Evolutionary conservation across 2,113 vertebrate species (phyloP).

Genomic region (Suncus etruscus): DNA sequence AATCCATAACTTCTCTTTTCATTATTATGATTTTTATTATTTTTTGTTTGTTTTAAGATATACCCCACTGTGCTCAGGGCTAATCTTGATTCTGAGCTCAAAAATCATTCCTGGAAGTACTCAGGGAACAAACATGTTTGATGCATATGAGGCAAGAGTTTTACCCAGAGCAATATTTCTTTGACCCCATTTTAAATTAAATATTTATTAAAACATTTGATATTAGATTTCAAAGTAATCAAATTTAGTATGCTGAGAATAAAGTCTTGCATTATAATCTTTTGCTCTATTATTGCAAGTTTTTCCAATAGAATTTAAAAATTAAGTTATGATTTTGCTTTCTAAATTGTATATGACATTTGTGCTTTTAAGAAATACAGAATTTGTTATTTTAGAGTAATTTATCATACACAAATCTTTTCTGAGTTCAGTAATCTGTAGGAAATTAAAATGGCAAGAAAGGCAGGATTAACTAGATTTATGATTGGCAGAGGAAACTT

Average conservation of each 20-base stretch:
- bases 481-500: not conserved
- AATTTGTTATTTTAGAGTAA: conserved; percentile 46
- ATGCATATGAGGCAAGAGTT: not conserved
- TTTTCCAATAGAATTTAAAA: conserved; percentile 55
- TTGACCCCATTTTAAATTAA: not conserved
- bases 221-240: conserved; percentile 51
- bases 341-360: conserved; percentile 48
- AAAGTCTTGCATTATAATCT: conserved; percentile 12
- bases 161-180: not conserved
- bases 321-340: conserved; percentile 35
- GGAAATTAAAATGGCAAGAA: conserved; percentile 64
- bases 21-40: not conserved
- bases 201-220: conserved; percentile 15
- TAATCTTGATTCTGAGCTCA: no score
- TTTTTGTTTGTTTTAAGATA: no score
- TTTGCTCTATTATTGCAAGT: conserved; percentile 58
- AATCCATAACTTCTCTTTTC: conserved; percentile 43
- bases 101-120: no score
- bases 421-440: conserved; percentile 53
- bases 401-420: conserved; percentile 40
- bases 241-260: conserved; percentile 18
- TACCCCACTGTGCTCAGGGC: no score
- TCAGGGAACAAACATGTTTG: no score
- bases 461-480: conserved; percentile 46
- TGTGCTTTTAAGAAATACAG: conserved; percentile 40